Evolutionary conservation across 1,140 invertebrate species (phyloP), one percentile per base, ranked within the genome.

Genomic region (Drosophila albomicans): DNA sequence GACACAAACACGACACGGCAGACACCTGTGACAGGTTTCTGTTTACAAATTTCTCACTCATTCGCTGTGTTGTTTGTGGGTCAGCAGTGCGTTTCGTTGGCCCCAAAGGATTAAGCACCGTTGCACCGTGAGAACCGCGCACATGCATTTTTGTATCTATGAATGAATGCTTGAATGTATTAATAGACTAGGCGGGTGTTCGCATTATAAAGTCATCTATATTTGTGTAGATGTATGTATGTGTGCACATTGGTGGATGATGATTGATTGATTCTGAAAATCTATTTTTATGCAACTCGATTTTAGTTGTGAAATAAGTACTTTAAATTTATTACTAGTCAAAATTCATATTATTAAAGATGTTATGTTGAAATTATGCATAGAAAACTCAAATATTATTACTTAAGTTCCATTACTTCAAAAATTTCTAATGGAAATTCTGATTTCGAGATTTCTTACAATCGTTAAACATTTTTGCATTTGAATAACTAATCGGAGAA

Each of bases 1-100:
- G 45, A 64, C 56, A 57, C 28, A 73, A 43, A 13, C 38, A 51
- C 11, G 6, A 51, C 38, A 35, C 20, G 56, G 7, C 56, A 59
- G 46, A 61, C 73, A 70, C 67, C 67, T 75, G 73, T 75, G 59
- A 75, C 67, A 51, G 51, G 58, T 64, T 69, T 64, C 54, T 78
- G 71, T 78, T 75, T 78, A 78, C 75, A 64, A 54, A 54, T 65
- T 65, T 64, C 65, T 56, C 52, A 58, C 71, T 70, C 46, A 48
- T 68, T 41, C 59, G 2, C 28, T 35, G 10, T 35, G 10, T 13
- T 45, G 41, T 62, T 76, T 71, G 28, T 79, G 73, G 73, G 66
- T 79, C 73, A 71, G 30, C 16, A 49, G 41, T 65, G 61, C 45
- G 20, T 57, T 46, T 38, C 57, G 16, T 7, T 58, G 69, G 16